Percentiles rank a stretch among this genome's conserved stretches.
These are phyloP conservation scores for Tromatobia lineatoria DNA, from an alignment of 2,888 invertebrate species.

Conservation along the genomic window DNA sequence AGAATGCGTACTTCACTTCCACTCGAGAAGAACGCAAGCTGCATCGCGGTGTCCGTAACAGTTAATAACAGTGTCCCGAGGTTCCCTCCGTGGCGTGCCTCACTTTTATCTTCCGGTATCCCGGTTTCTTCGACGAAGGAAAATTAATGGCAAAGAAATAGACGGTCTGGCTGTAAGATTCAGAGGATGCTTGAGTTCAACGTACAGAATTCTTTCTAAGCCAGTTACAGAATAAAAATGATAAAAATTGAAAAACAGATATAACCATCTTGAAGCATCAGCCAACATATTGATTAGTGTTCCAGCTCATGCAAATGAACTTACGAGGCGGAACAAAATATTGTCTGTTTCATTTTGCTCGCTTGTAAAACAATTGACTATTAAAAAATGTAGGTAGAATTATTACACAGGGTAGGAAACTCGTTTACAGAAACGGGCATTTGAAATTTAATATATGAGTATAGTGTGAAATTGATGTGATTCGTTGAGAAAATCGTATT, in stretches of 20 bases:
- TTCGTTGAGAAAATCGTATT: too few species aligned
- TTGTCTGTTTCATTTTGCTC: too few species aligned
- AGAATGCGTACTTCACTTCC: slow-evolving; percentile 30
- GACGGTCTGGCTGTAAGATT: background rate
- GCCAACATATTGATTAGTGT: background rate
- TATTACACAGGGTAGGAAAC: too few species aligned
- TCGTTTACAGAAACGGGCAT: too few species aligned
- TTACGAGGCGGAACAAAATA: too few species aligned
- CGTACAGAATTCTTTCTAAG: background rate
- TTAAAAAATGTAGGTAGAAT: too few species aligned
- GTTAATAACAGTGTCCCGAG: slow-evolving; percentile 37
- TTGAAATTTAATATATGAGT: too few species aligned
- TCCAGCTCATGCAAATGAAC: background rate
- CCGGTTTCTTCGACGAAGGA: background rate
- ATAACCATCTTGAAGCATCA: background rate
- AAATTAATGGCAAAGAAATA: background rate
- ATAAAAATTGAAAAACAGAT: background rate
- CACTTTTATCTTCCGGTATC: slow-evolving; percentile 17
- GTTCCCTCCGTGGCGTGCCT: slow-evolving; percentile 17
- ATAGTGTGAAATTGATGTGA: too few species aligned
- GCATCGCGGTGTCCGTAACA: slow-evolving; percentile 10
- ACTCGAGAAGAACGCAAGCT: slow-evolving; percentile 14
- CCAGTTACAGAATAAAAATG: background rate
- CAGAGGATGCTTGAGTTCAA: background rate
- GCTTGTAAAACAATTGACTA: too few species aligned